Evolutionary conservation across 2,797 vertebrate genomes (phyloP).

Genomic region (Chelon labrosus): DNA sequence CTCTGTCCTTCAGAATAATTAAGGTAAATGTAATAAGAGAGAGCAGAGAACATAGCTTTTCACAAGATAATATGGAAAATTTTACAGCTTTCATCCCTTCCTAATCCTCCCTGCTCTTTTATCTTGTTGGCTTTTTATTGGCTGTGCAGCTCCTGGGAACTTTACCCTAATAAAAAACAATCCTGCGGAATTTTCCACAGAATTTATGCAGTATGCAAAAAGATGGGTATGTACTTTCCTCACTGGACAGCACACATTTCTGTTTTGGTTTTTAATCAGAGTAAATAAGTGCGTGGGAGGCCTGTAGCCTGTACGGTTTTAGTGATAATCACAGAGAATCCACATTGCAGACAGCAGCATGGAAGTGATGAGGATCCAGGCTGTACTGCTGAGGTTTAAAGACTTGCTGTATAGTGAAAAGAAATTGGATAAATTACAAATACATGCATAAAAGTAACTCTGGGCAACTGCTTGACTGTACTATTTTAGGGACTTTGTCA

Average conservation of each 20-base stretch:
- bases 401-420: not conserved
- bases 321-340: constrained; percentile 40
- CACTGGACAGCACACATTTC: constrained; percentile 58
- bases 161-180: constrained; percentile 89
- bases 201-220: constrained; percentile 83
- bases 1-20: constrained; percentile 80
- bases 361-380: constrained; percentile 19
- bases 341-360: constrained; percentile 20
- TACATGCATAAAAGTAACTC: not conserved
- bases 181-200: constrained; percentile 86
- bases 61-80: constrained; percentile 89
- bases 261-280: constrained; percentile 59
- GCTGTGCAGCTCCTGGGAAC: constrained; percentile 87
- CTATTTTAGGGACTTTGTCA: not conserved
- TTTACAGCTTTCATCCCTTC: constrained; percentile 87
- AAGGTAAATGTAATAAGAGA: constrained; percentile 81
- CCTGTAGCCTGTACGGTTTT: constrained; percentile 16
- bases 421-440: not conserved
- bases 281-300: constrained; percentile 48
- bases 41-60: constrained; percentile 83
- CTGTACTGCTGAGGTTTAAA: not conserved
- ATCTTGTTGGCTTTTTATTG: constrained; percentile 89
- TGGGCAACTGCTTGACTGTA: not conserved
- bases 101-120: constrained; percentile 87
- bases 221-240: constrained; percentile 72